These are phyloP conservation scores for Solenodon paradoxus DNA, from an alignment of 2,113 vertebrate genomes.

Conservation along the genomic window DNA sequence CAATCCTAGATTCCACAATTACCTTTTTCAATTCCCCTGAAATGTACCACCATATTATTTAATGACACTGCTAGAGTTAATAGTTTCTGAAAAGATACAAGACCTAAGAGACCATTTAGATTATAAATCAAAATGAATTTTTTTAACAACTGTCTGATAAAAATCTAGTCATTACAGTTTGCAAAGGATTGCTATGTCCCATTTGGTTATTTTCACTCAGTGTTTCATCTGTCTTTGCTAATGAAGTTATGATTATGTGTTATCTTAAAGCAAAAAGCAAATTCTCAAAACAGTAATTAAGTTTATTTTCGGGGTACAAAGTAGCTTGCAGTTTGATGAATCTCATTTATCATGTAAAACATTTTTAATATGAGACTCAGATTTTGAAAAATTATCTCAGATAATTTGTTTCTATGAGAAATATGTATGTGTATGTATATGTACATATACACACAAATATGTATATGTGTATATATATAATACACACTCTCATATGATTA, in stretches of 20 bases:
- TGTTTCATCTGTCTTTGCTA: neutral
- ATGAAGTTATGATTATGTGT: neutral
- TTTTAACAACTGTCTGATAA: neutral
- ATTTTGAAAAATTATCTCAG: conserved; percentile 48
- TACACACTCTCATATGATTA: conserved; percentile 9
- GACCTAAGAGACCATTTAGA: neutral
- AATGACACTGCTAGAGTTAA: neutral
- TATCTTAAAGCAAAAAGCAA: conserved; percentile 11
- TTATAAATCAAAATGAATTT: neutral
- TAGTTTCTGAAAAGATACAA: neutral
- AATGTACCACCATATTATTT: neutral
- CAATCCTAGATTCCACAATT: neutral
- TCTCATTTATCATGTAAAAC: conserved; percentile 27
- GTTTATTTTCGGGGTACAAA: neutral
- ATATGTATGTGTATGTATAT: too few relatives aligned
- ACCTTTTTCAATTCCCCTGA: neutral
- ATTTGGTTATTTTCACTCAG: neutral
- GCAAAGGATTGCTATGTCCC: neutral
- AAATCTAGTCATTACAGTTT: neutral
- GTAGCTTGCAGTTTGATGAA: neutral
- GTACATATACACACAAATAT: too few relatives aligned
- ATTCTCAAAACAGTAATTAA: neutral
- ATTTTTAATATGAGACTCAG: conserved; percentile 35
- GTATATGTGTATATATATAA: too few relatives aligned
- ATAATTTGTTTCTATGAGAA: conserved; percentile 30